These are phyloP conservation scores for Physocephala rufipes DNA, from an alignment of 2,888 invertebrate genomes.

Conservation along the genomic window DNA sequence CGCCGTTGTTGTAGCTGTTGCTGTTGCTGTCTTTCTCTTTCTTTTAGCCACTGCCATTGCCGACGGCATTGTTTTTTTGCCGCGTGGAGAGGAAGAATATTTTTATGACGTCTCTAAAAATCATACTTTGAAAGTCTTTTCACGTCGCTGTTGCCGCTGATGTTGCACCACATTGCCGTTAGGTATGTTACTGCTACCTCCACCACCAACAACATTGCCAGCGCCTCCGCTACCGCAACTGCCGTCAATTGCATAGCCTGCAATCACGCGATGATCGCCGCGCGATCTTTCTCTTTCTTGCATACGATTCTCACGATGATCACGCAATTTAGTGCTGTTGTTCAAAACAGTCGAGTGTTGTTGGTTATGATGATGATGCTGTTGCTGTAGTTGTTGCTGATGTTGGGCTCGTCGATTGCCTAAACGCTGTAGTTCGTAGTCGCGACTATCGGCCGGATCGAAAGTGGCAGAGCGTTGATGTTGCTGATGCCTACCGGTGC, in stretches of 20 bases:
- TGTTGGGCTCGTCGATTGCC: constrained; percentile 60
- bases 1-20: constrained; percentile 33
- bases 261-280: constrained; percentile 60
- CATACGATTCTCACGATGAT: constrained; percentile 46
- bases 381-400: constrained; percentile 58
- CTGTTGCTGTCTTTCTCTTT: constrained; percentile 41
- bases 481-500: constrained; percentile 34
- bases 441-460: constrained; percentile 61
- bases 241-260: constrained; percentile 56
- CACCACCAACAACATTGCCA: constrained; percentile 40
- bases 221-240: constrained; percentile 39
- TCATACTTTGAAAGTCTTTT: constrained; percentile 66
- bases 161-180: constrained; percentile 50
- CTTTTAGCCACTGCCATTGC: too few species aligned
- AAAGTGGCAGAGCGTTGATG: constrained; percentile 61
- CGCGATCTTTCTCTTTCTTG: constrained; percentile 59
- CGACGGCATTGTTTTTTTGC: constrained; percentile 46
- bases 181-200: constrained; percentile 48
- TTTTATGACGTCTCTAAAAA: constrained; percentile 68
- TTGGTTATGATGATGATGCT: constrained; percentile 46
- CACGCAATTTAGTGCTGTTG: constrained; percentile 27
- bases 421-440: constrained; percentile 62
- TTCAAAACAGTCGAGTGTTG: constrained; percentile 30
- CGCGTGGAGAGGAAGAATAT: constrained; percentile 54
- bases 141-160: constrained; percentile 63